These are phyloP conservation scores for Microcebus griseorufus DNA, from an alignment of 2,113 vertebrate genomes.

Conservation along the genomic window DNA sequence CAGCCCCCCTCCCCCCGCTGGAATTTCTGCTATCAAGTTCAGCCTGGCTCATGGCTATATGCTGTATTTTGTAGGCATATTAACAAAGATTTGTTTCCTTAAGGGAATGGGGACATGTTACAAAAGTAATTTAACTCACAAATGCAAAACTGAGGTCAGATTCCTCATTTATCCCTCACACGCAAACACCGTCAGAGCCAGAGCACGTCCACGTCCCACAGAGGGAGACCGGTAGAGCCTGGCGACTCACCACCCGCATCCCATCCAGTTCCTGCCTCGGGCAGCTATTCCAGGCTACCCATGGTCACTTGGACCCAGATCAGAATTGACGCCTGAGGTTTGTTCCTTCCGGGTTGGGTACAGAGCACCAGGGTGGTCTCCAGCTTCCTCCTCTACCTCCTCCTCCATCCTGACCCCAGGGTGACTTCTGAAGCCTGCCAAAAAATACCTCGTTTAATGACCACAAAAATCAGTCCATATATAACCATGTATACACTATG, in stretches of 20 bases:
- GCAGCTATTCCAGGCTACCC: not conserved
- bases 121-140: constrained; percentile 37
- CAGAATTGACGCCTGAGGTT: not conserved
- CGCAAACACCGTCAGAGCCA: not conserved
- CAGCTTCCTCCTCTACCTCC: not conserved
- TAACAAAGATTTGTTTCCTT: constrained; percentile 53
- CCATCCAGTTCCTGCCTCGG: not conserved
- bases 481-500: not conserved
- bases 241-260: not conserved
- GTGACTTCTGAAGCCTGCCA: not conserved
- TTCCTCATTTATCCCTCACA: not conserved
- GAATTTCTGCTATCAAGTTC: constrained; percentile 1
- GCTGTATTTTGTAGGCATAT: constrained; percentile 50
- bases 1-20: constrained; percentile 26
- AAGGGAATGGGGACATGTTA: not conserved
- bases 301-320: not conserved
- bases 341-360: not conserved
- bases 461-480: not conserved
- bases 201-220: not conserved
- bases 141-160: not conserved
- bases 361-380: not conserved
- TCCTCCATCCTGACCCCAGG: not conserved
- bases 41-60: constrained; percentile 17
- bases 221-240: not conserved
- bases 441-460: not conserved